phyloP scores from a whole-genome alignment of 1,140 invertebrate species.

The Pygmarrhopalites habei region DNA sequence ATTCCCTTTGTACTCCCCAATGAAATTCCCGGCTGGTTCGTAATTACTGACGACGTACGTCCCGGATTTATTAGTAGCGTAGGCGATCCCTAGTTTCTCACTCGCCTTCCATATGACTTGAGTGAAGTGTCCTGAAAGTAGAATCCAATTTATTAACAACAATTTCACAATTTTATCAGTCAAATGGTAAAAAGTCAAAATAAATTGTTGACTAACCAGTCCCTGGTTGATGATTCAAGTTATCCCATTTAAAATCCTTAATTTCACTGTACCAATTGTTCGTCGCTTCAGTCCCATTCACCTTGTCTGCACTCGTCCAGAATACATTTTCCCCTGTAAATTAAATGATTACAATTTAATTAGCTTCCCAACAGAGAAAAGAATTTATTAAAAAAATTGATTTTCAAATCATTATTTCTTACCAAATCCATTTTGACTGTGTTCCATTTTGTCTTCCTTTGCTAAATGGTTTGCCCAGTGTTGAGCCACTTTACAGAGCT shows the following conservation, averaged over 20 bases:
- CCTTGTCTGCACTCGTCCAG: constrained; percentile 34
- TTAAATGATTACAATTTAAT: too few species aligned
- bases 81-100: constrained; percentile 64
- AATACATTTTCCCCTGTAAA: constrained; percentile 38
- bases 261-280: constrained; percentile 66
- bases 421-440: constrained; percentile 42
- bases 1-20: constrained; percentile 68
- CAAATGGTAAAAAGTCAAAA: neutral
- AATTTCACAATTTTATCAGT: too few species aligned
- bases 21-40: constrained; percentile 73
- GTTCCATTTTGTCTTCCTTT: constrained; percentile 44
- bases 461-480: constrained; percentile 51
- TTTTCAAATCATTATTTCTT: too few species aligned
- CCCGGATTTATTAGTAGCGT: constrained; percentile 54
- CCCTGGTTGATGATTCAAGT: constrained; percentile 23
- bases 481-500: constrained; percentile 45
- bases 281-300: constrained; percentile 58
- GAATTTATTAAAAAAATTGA: too few species aligned
- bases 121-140: constrained; percentile 57
- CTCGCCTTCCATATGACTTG: constrained; percentile 68
- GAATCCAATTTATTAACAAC: constrained; percentile 1
- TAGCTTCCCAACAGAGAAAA: too few species aligned
- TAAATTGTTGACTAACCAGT: constrained; percentile 27
- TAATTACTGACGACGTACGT: constrained; percentile 58
- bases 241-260: constrained; percentile 45